phyloP scores from a whole-genome alignment of 1,140 invertebrate genomes.

The Drosophila orosa region DNA sequence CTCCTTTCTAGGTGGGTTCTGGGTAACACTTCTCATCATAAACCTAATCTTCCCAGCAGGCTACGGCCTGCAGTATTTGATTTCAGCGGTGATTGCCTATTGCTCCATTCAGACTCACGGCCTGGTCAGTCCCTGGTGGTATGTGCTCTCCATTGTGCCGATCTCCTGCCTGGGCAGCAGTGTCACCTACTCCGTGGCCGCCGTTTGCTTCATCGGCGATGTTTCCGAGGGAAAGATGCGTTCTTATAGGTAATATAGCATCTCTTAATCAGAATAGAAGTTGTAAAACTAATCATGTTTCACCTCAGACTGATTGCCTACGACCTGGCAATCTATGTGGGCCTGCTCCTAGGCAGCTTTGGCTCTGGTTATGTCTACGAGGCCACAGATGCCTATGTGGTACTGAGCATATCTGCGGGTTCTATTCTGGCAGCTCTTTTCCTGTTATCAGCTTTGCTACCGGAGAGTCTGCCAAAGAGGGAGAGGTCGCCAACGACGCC shows the following conservation, averaged over 20 bases:
- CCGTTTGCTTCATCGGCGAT: slow-evolving; percentile 87
- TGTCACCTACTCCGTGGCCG: slow-evolving; percentile 86
- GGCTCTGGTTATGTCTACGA: slow-evolving; percentile 83
- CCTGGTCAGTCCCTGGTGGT: slow-evolving; percentile 86
- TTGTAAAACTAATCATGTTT: background rate
- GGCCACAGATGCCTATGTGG: slow-evolving; percentile 51
- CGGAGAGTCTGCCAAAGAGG: slow-evolving; percentile 58
- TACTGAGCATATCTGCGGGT: slow-evolving; percentile 62
- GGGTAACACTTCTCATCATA: fast-evolving
- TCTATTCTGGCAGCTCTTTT: slow-evolving; percentile 55
- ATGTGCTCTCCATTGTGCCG: slow-evolving; percentile 86
- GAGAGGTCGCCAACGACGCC: slow-evolving; percentile 44
- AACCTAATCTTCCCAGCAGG: slow-evolving; percentile 26
- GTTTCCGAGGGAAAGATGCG: slow-evolving; percentile 86
- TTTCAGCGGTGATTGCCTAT: slow-evolving; percentile 82
- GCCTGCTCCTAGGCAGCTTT: slow-evolving; percentile 86
- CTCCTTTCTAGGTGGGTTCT: slow-evolving; percentile 78
- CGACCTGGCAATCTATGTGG: slow-evolving; percentile 86
- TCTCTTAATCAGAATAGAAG: background rate
- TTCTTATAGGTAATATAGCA: slow-evolving; percentile 83
- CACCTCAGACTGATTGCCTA: slow-evolving; percentile 86
- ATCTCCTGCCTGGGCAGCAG: slow-evolving; percentile 86
- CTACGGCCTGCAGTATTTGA: slow-evolving; percentile 65
- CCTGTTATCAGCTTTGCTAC: slow-evolving; percentile 54
- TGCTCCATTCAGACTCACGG: slow-evolving; percentile 31